Base-by-base conservation (phyloP, 2,888 invertebrate genomes). In the Sicus ferrugineus region DNA sequence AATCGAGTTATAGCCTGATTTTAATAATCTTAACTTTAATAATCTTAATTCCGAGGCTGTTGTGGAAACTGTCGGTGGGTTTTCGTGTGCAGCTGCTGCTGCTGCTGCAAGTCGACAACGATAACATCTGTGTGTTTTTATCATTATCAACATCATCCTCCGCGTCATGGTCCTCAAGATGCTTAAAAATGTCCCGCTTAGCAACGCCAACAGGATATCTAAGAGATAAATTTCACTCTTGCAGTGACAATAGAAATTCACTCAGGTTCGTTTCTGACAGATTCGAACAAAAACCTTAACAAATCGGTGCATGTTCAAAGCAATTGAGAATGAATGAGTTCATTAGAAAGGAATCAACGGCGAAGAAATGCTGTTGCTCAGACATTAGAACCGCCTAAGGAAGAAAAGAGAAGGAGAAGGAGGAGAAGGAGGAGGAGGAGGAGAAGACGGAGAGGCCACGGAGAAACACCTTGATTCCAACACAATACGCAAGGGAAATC, bases 101-200 rank as follows among this genome's bases (percentile, higher is more conserved):
- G 26, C 21, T 6, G 54, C 54, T 23, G 54, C 54, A 56, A 30
- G 16, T 56, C 54, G 54, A 56, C 16, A 7, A 14, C 30, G 28
- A 56, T 26, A 26, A 56, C 6, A 28, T 42, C 42, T 42, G 42
- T 9, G 14, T 14, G 67, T 67, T 72, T 62, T 67, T 66, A 61
- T 64, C 46, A n/a, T 48, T 68, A 70, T 69, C 70, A 72, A 34
- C 69, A 73, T 63, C 65, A 72, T 61, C 68, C 56, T 65, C 67
- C 70, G 65, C 70, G 67, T 70, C 46, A 68, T 70, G 61, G 28
- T 70, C 50, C 52, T 64, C 34, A 19, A 50, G 26, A 52, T 64
- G 26, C 52, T 23, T 11, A 70, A 28, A 58, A 72, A 63, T 72
- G 61, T 34, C 30, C 19, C 14, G 11, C 42, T 9, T 5, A 46